Evolutionary conservation across 2,797 vertebrate species (phyloP).

Genomic region (Chaetophractus vellerosus): DNA sequence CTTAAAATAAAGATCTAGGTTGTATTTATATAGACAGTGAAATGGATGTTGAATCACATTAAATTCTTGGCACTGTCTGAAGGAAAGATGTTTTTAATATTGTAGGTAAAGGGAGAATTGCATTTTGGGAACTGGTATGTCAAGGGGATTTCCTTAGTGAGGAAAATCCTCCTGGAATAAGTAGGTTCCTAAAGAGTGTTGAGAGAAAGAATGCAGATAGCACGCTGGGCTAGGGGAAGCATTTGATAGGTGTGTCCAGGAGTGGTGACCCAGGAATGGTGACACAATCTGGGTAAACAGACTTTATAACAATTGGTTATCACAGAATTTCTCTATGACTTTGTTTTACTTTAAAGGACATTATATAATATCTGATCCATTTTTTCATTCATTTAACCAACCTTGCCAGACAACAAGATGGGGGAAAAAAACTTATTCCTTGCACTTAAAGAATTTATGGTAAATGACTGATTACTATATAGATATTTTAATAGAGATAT

Average conservation of each 20-base stretch:
- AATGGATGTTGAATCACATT: neutral
- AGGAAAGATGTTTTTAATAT: slow-evolving; percentile 2
- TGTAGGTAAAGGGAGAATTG: neutral
- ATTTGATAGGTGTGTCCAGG: neutral
- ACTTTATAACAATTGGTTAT: neutral
- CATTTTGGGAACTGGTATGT: neutral
- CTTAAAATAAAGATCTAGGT: slow-evolving; percentile 14
- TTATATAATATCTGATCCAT: slow-evolving; percentile 13
- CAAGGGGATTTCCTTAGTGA: neutral
- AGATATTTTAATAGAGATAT: slow-evolving; percentile 21
- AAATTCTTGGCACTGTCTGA: neutral
- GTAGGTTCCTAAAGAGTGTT: neutral
- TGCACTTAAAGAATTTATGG: neutral
- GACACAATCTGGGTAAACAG: neutral
- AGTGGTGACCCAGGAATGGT: neutral
- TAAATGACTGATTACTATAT: neutral
- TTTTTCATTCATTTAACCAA: slow-evolving; percentile 35
- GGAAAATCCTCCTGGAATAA: neutral
- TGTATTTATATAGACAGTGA: neutral
- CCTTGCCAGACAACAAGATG: neutral
- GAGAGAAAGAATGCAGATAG: neutral
- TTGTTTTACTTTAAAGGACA: neutral
- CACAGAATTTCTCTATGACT: neutral
- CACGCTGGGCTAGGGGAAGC: neutral
- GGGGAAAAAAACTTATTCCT: neutral